These are phyloP conservation scores for Leucoma salicis DNA, from an alignment of 2,888 invertebrate genomes.

Conservation along the genomic window DNA sequence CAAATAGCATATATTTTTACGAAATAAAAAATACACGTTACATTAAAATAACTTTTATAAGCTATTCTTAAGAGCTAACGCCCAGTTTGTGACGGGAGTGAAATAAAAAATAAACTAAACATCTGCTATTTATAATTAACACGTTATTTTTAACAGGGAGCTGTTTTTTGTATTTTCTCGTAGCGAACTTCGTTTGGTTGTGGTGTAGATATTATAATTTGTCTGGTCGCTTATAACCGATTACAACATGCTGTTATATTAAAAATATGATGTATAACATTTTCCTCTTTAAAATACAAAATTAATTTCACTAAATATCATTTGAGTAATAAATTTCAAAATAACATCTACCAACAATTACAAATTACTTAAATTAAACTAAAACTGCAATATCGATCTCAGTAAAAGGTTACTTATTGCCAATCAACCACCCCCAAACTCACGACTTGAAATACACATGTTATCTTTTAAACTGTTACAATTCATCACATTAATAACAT, in stretches of 20 bases:
- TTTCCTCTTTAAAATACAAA: slow-evolving; percentile 1
- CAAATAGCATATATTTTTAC: slow-evolving; percentile 74
- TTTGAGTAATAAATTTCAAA: slow-evolving; percentile 7
- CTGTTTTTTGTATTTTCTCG: background rate
- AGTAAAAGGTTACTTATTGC: slow-evolving; percentile 3
- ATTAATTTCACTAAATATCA: slow-evolving; percentile 4
- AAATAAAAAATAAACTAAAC: slow-evolving; percentile 23
- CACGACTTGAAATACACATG: slow-evolving; percentile 3
- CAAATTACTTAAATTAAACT: slow-evolving; percentile 2
- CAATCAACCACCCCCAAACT: slow-evolving; percentile 5
- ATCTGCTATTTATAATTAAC: slow-evolving; percentile 1
- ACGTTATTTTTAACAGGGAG: background rate
- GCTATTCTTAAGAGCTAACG: slow-evolving; percentile 50
- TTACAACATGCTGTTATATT: slow-evolving; percentile 7
- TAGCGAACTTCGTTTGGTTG: slow-evolving; percentile 1
- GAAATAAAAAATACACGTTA: slow-evolving; percentile 72
- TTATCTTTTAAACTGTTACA: background rate
- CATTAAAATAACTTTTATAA: slow-evolving; percentile 62
- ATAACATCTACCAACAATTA: slow-evolving; percentile 10
- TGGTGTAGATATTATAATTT: background rate
- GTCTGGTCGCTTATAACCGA: slow-evolving; percentile 4
- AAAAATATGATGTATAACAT: background rate
- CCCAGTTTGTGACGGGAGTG: slow-evolving; percentile 43
- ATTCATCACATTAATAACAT: background rate
- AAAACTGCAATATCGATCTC: slow-evolving; percentile 6